A percentile compares a stretch with the other conserved stretches of the same genome.
Evolutionary conservation across 2,113 vertebrate genomes (phyloP).

Genomic region (Leucopsar rothschildi): DNA sequence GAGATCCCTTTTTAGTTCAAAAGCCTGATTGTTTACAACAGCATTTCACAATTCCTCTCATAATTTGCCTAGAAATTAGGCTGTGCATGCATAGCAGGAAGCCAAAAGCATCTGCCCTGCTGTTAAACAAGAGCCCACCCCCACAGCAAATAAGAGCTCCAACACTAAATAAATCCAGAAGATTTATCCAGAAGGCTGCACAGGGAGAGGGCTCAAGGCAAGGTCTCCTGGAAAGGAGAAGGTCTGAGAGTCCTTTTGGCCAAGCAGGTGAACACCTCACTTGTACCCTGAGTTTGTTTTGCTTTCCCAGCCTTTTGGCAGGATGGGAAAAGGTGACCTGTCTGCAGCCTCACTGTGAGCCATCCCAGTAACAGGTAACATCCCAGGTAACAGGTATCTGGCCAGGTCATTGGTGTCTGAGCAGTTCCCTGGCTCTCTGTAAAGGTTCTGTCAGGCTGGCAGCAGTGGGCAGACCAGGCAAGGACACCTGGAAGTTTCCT

Average conservation of each 20-base stretch:
- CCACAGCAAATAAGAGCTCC: background rate
- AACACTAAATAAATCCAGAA: background rate
- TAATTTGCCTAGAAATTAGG: conserved; percentile 6
- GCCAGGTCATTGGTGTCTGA: too few species aligned
- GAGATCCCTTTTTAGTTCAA: background rate
- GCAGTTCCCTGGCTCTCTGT: background rate
- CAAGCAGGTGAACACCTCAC: background rate
- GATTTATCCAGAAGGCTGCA: background rate
- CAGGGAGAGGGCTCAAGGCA: background rate
- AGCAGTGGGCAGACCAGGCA: background rate
- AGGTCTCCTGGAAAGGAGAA: background rate
- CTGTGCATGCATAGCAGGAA: background rate
- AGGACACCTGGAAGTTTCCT: background rate
- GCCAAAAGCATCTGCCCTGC: background rate
- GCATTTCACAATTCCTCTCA: background rate
- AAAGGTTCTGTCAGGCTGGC: background rate
- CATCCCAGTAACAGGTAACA: too few species aligned
- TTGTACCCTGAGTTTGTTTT: background rate
- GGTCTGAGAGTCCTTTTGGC: background rate
- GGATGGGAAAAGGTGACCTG: background rate
- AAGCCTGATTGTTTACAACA: background rate
- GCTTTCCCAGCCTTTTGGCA: background rate
- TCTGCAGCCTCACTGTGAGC: background rate
- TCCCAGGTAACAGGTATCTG: background rate
- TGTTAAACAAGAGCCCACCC: background rate